Percentiles rank a stretch among this genome's conserved stretches.
Conservation (phyloP, 2,113 vertebrate species). For the Gambusia holbrooki region DNA sequence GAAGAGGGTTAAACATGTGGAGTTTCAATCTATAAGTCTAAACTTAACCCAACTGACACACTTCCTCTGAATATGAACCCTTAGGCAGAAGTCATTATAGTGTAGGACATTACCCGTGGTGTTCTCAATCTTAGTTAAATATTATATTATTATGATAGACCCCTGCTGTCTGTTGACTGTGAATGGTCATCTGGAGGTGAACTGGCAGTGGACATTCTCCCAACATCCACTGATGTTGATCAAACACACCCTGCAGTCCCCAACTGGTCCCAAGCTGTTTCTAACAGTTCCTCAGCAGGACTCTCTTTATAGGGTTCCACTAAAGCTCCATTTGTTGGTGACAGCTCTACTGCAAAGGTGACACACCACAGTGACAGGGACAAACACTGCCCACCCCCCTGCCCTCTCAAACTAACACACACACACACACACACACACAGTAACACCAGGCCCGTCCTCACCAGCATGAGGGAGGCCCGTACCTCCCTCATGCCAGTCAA, state of each 20-base stretch:
- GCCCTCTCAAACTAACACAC: neutral
- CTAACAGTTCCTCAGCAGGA: slow-evolving; percentile 73
- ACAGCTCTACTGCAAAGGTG: slow-evolving; percentile 72
- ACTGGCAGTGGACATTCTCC: slow-evolving; percentile 62
- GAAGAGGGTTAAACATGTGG: too few species aligned
- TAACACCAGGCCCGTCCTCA: slow-evolving; percentile 49
- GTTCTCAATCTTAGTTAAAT: neutral
- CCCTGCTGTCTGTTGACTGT: slow-evolving; percentile 56
- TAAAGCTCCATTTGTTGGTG: slow-evolving; percentile 75
- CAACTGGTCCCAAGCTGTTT: slow-evolving; percentile 68
- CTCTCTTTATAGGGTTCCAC: slow-evolving; percentile 72
- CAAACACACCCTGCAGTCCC: slow-evolving; percentile 72
- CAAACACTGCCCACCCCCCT: slow-evolving; percentile 34
- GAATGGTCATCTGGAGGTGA: slow-evolving; percentile 62
- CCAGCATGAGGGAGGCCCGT: slow-evolving; percentile 59
- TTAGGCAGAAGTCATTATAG: neutral
- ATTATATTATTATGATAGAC: slow-evolving; percentile 12
- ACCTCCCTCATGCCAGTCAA: slow-evolving; percentile 64
- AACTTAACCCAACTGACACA: too few species aligned
- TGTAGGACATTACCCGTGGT: neutral
- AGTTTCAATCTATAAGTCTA: too few species aligned
- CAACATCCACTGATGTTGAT: slow-evolving; percentile 74
- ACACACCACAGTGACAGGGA: slow-evolving; percentile 69
- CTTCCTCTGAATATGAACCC: neutral
- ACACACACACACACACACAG: slow-evolving; percentile 9